A percentile compares a stretch with the other conserved stretches of the same genome.
phyloP scores from a whole-genome alignment of 2,888 invertebrate species.

The Drosophila borealis region DNA sequence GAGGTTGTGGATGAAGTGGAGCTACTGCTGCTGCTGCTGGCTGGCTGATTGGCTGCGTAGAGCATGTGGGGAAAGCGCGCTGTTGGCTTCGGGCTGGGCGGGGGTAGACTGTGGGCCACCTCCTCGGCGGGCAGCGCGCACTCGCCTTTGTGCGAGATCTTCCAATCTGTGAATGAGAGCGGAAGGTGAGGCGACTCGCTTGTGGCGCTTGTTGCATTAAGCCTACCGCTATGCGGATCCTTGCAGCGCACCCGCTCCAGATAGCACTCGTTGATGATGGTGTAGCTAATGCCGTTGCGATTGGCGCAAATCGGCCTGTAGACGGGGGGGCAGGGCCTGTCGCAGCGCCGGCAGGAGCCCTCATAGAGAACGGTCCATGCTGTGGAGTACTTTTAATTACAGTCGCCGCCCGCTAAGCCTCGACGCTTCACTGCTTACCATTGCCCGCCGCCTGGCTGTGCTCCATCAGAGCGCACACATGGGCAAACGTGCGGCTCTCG shows the following conservation, averaged over 20 bases:
- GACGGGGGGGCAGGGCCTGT: constrained; percentile 57
- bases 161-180: constrained; percentile 57
- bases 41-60: constrained; percentile 11
- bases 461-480: constrained; percentile 72
- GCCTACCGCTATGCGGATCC: constrained; percentile 71
- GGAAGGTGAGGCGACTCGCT: not conserved
- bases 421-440: constrained; percentile 45
- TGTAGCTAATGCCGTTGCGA: constrained; percentile 70
- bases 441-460: constrained; percentile 61
- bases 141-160: constrained; percentile 58
- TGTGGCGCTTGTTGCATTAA: not conserved
- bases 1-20: not conserved
- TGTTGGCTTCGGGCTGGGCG: constrained; percentile 13
- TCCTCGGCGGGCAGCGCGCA: constrained; percentile 43
- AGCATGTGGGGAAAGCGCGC: constrained; percentile 34
- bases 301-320: constrained; percentile 72
- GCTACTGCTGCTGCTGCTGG: not conserved
- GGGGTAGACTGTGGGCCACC: constrained; percentile 23
- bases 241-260: constrained; percentile 69
- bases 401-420: constrained; percentile 14
- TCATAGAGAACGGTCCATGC: constrained; percentile 75
- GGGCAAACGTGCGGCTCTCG: constrained; percentile 63
- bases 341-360: constrained; percentile 66
- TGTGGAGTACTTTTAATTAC: constrained; percentile 35
- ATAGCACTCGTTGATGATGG: constrained; percentile 77